Evolutionary conservation across 2,797 vertebrate genomes (phyloP).

Genomic region (Bovichtus diacanthus): DNA sequence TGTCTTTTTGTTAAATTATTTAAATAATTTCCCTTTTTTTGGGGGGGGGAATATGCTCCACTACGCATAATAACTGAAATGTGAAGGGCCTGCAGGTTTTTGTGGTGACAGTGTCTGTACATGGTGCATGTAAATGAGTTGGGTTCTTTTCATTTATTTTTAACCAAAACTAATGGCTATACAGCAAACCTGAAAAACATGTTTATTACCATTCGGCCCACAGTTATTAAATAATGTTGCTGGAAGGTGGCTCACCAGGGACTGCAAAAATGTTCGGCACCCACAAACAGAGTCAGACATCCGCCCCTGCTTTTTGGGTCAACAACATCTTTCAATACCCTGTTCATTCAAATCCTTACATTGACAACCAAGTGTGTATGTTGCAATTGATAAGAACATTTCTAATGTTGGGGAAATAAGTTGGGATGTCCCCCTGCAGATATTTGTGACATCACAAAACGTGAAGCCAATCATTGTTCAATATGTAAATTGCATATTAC

Average conservation of each 20-base stretch:
- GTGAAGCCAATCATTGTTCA: neutral
- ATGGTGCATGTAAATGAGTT: no score
- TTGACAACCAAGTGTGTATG: neutral
- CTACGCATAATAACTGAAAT: neutral
- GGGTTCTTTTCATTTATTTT: neutral
- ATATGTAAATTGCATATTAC: neutral
- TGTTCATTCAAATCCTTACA: neutral
- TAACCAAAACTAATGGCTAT: no score
- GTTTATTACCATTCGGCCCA: neutral
- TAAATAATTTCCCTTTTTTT: neutral
- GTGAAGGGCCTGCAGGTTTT: no score
- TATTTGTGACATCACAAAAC: conserved; percentile 19
- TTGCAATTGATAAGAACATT: neutral
- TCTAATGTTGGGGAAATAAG: neutral
- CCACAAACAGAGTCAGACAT: no score
- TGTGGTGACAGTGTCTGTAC: no score
- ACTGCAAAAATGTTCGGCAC: no score
- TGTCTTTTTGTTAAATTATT: neutral
- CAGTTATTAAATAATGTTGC: neutral
- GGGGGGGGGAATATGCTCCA: no score
- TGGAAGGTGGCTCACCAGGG: no score
- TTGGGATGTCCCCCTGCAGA: neutral
- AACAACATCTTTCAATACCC: neutral
- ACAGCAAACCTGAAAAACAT: neutral
- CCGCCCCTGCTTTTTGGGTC: no score